These are phyloP conservation scores for Thelaira solivaga DNA, from an alignment of 2,888 invertebrate genomes.

Conservation along the genomic window DNA sequence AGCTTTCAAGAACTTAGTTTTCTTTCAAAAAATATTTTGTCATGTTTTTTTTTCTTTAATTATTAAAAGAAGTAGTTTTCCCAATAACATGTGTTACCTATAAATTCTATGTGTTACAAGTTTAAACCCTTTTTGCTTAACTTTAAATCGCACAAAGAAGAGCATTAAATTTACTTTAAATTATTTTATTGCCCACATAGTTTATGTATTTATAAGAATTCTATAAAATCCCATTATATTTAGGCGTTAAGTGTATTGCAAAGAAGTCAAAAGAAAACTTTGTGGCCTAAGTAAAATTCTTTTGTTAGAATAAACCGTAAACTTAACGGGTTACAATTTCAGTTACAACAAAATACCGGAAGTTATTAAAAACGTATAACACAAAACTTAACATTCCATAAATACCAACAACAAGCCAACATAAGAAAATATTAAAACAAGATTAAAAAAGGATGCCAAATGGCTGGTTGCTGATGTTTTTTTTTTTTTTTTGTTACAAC, in stretches of 20 bases:
- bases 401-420: slow-evolving; percentile 29
- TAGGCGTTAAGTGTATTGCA: slow-evolving; percentile 59
- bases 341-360: slow-evolving; percentile 61
- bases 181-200: slow-evolving; percentile 57
- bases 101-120: slow-evolving; percentile 39
- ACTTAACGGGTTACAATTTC: slow-evolving; percentile 56
- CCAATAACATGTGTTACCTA: slow-evolving; percentile 1
- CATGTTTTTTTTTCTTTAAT: no score
- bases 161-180: slow-evolving; percentile 54
- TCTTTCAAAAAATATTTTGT: neutral
- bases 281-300: slow-evolving; percentile 25
- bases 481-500: slow-evolving; percentile 47
- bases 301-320: slow-evolving; percentile 26
- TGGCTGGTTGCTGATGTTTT: slow-evolving; percentile 36
- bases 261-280: slow-evolving; percentile 43
- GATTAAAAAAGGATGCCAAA: slow-evolving; percentile 31
- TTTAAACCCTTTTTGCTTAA: slow-evolving; percentile 6
- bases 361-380: slow-evolving; percentile 62
- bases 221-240: slow-evolving; percentile 57
- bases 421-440: no score
- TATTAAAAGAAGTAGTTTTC: no score
- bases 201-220: slow-evolving; percentile 43
- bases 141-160: slow-evolving; percentile 21
- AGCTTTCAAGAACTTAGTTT: neutral
- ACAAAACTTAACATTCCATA: slow-evolving; percentile 57